phyloP scores from a whole-genome alignment of 2,113 vertebrate genomes.

The Vicugna pacos region DNA sequence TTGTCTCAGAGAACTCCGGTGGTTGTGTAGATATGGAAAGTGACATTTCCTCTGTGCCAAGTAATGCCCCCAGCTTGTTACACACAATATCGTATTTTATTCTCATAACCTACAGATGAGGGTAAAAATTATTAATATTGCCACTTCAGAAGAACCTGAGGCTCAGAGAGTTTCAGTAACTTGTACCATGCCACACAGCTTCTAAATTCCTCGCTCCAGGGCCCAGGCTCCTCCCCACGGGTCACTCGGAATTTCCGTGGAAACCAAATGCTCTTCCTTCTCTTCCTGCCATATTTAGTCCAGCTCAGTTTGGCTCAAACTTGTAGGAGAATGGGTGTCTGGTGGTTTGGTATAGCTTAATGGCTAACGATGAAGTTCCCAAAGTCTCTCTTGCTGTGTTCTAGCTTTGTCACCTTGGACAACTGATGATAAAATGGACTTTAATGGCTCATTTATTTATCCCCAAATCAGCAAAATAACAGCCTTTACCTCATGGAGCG shows the following conservation, averaged over 20 bases:
- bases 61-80: background rate
- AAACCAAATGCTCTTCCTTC: background rate
- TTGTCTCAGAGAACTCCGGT: background rate
- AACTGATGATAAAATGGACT: background rate
- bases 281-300: background rate
- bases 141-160: background rate
- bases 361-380: background rate
- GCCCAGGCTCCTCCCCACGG: background rate
- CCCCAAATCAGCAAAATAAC: background rate
- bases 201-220: background rate
- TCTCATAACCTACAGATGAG: background rate
- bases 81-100: background rate
- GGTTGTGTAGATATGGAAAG: background rate
- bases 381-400: background rate
- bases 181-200: accelerated
- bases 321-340: background rate
- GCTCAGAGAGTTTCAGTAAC: background rate
- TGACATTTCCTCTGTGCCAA: background rate
- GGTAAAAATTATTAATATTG: background rate
- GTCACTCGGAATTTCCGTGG: background rate
- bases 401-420: background rate
- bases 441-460: background rate
- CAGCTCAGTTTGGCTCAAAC: background rate
- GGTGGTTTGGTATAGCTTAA: background rate
- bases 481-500: background rate